Conservation (phyloP, 1,140 invertebrate species). For the Aphelenchoides besseyi region DNA sequence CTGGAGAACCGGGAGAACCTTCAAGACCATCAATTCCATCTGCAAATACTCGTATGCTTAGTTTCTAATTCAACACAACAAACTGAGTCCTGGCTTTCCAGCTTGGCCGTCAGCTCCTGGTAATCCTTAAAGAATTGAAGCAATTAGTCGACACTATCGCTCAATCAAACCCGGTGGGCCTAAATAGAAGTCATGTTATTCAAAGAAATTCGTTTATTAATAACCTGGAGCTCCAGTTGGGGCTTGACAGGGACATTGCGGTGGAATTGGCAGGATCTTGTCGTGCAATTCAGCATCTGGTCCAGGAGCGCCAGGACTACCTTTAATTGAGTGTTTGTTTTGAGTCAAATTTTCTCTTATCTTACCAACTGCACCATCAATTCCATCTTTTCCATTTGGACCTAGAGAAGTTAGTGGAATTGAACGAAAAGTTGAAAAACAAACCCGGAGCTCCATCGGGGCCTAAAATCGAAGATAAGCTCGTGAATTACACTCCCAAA, state of each 20-base stretch:
- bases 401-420: constrained; percentile 43
- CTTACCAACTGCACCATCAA: constrained; percentile 24
- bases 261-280: constrained; percentile 59
- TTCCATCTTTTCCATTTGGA: constrained; percentile 53
- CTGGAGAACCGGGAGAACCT: constrained; percentile 45
- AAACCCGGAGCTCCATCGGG: not conserved
- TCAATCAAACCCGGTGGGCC: no score
- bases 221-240: constrained; percentile 50
- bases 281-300: constrained; percentile 62
- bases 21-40: constrained; percentile 55
- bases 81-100: constrained; percentile 33
- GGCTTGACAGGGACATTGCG: constrained; percentile 55
- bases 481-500: constrained; percentile 6
- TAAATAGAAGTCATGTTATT: not conserved
- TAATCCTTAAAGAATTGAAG: constrained; percentile 32
- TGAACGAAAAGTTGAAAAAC: no score
- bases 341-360: no score
- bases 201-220: not conserved
- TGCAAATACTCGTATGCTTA: constrained; percentile 20
- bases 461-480: not conserved
- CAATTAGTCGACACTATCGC: constrained; percentile 6
- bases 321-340: no score
- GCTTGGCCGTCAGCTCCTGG: constrained; percentile 58
- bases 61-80: not conserved
- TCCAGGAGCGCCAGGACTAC: constrained; percentile 54